These are phyloP conservation scores for Drosophila helvetica DNA, from an alignment of 2,888 invertebrate species.

Conservation along the genomic window DNA sequence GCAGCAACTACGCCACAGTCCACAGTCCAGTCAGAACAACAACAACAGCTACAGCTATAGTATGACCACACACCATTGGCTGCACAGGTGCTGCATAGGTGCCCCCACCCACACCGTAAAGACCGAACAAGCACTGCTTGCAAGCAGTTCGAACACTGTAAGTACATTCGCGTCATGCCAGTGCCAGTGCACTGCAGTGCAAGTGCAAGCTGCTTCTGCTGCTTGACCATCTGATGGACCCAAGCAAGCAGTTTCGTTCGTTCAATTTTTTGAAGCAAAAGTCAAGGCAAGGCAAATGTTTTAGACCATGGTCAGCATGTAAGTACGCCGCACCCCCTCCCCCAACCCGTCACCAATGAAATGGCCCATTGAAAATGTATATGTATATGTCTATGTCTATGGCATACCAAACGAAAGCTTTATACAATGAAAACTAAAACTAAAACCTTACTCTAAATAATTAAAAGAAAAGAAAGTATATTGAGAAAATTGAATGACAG, in stretches of 20 bases:
- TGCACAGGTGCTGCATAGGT: too few relatives aligned
- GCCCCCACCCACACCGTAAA: too few relatives aligned
- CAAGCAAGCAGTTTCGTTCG: not conserved
- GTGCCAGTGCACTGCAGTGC: too few relatives aligned
- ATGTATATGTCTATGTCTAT: slow-evolving; percentile 22
- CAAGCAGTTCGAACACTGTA: not conserved
- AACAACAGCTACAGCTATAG: not conserved
- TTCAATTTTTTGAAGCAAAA: too few relatives aligned
- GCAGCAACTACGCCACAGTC: not conserved
- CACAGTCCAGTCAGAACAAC: not conserved
- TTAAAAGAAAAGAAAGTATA: slow-evolving; percentile 2
- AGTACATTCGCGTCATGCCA: too few relatives aligned
- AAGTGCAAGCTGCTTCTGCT: too few relatives aligned
- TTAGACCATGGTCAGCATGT: not conserved
- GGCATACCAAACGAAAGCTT: slow-evolving; percentile 72
- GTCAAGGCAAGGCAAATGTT: not conserved
- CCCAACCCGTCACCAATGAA: not conserved
- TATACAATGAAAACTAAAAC: slow-evolving; percentile 59
- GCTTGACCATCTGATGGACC: too few relatives aligned
- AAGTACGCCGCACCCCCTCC: slow-evolving; percentile 1
- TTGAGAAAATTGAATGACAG: slow-evolving; percentile 23
- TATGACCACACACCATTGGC: not conserved
- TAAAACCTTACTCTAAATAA: slow-evolving; percentile 41
- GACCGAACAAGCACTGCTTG: not conserved
- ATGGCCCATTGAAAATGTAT: slow-evolving; percentile 22